Base-by-base conservation (phyloP, 2,888 invertebrate species). In the Aethes cnicana region DNA sequence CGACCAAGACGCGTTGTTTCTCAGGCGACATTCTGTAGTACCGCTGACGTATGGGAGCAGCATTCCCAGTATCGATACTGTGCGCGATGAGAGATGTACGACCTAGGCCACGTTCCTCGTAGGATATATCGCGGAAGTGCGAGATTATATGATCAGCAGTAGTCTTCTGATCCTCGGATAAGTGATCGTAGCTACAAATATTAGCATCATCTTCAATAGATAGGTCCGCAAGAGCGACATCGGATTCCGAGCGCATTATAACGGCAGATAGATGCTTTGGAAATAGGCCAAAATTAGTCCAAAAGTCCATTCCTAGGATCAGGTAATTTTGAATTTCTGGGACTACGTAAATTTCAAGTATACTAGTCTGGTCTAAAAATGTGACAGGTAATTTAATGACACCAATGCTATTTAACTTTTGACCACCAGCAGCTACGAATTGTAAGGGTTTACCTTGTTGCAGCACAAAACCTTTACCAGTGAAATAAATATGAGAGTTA, bases 1-100 rank as follows among this genome's bases (percentile, higher is more conserved):
- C 37, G 3, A 9, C 7, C n/a, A 63, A 11, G 16, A 56, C 43
- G 9, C 43, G 32, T 44, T 59, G 58, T 53, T 59, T 63, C 17
- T 55, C 57, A 1, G 60, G 60, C 2, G 17, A 33, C 18, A 20
- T 20, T 20, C 20, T 20, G 6, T 20, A 20, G 20, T 20, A 20
- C 4, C 59, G 41, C 33, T 63, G 61, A 7, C 28, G 28, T 11
- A 12, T 30, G 6, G 28, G 12, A 6, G 30, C 30, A 6, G 11
- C 30, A 6, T 30, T 14, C 3, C 7, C 12, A 30, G 30, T 30
- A 1, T 55, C 54, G 8, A 59, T 56, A 5, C 11, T 14, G 7
- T 30, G 30, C 12, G 30, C 7, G 3, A 30, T 30, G 12, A 30
- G 14, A 5, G 30, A 14, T 8, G 25, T 25, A 7, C 25, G 6